phyloP scores from a whole-genome alignment of 1,140 invertebrate species.

The Drosophila virilis region DNA sequence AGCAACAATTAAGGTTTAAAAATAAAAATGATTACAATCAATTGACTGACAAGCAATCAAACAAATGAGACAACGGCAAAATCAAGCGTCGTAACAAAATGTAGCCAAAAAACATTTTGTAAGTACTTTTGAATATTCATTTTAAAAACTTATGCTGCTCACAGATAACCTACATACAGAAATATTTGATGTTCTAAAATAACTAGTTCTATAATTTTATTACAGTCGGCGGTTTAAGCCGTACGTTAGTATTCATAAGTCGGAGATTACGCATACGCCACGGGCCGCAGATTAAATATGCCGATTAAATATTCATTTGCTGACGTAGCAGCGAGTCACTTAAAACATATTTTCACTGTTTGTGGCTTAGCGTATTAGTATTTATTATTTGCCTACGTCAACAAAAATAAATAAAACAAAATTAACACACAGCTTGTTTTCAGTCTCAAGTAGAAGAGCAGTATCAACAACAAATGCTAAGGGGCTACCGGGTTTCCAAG shows the following conservation, averaged over 20 bases:
- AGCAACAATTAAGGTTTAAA: constrained; percentile 23
- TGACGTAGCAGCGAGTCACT: constrained; percentile 77
- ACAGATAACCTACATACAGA: constrained; percentile 13
- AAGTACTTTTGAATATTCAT: not conserved
- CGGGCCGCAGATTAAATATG: constrained; percentile 61
- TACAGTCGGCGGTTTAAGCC: not conserved
- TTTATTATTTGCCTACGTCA: constrained; percentile 73
- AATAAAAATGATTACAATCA: constrained; percentile 63
- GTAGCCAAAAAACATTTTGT: not conserved
- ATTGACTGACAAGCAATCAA: constrained; percentile 36
- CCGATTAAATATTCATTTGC: constrained; percentile 80
- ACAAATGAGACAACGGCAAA: constrained; percentile 17
- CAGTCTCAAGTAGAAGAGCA: constrained; percentile 43
- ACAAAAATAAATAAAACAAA: constrained; percentile 25
- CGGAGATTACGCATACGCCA: constrained; percentile 51
- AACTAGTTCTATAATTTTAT: constrained; percentile 2
- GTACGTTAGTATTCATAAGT: constrained; percentile 42
- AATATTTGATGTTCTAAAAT: not conserved
- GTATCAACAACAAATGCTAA: constrained; percentile 18
- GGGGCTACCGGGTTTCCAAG: constrained; percentile 49
- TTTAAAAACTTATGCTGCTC: not conserved
- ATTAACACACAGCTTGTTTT: constrained; percentile 42
- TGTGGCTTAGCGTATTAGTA: constrained; percentile 47
- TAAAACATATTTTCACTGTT: constrained; percentile 49
- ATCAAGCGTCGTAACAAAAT: constrained; percentile 14